Evolutionary conservation across 2,113 vertebrate genomes (phyloP), one percentile per base, ranked within the genome.

Genomic region (Scomber scombrus): DNA sequence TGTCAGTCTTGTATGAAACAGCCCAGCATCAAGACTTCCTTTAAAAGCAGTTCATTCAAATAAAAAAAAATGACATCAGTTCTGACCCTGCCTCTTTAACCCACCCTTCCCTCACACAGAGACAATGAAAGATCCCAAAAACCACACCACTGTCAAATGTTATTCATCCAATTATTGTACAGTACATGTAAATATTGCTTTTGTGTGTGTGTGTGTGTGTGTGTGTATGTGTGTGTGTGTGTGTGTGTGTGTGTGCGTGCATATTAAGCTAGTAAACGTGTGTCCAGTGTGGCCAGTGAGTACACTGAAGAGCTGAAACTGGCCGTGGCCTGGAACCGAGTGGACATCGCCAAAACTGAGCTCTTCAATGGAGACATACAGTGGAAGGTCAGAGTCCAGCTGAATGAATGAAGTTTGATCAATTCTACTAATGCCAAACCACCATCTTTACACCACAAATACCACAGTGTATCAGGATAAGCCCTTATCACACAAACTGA

Each of bases 291-390:
- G 4, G 94, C 95, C 60, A 94, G 91, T 1, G 94, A 94, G 46
- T 96, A 95, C 92, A 92, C 87, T 21, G 96, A 97, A 7, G 96
- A 97, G 73, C 85, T 97, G 78, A 96, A 95, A 55, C 85, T 97
- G 88, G 96, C 96, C 0, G 96, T 97, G 75, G 96, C 96, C 67
- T 97, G 96, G 96, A 96, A 97, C 89, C 92, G 96, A 0, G 95
- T 97, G 85, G 96, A 97, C 90, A 97, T 97, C 3, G 96, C 96
- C n/a, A 96, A 95, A 82, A 94, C 93, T 2, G 95, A 97, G 85
- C 94, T 97, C 57, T 97, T 97, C 87, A 95, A 95, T 4, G 95
- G 96, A n/a, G 93, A 95, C 84, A 95, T 97, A 56, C 90, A 94
- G 0, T 97, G 96, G 96, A 88, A 88, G 95, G 96, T 97, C 72